Base-by-base conservation (phyloP, 1,140 invertebrate genomes). In the Plectus sambesii region DNA sequence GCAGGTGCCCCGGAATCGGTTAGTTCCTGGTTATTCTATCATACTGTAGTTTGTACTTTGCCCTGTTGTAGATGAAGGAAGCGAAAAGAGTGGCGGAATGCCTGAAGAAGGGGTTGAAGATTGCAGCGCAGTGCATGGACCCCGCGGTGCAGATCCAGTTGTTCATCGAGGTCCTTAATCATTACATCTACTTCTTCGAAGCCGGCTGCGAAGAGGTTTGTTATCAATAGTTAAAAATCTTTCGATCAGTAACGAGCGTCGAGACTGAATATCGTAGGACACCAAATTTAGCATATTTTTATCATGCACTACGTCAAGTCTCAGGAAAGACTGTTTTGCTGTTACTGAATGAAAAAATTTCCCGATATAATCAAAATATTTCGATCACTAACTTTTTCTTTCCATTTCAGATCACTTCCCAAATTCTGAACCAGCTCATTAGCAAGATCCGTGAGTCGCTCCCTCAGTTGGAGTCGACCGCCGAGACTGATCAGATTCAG, bases 101-200 rank as follows among this genome's bases (percentile, higher is more conserved):
- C 71, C 73, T 98, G 43, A 94, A 93, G 70, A 96, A 96, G 72
- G 87, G 85, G 3, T 80, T 87, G 1, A 81, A 86, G 53, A 90
- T 96, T 20, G 87, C 87, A 2, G 87, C 84, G 59, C 89, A 98
- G 59, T 98, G 92, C 60, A 88, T 98, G 84, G 92, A 97, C 72
- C 80, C 80, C n/a, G 83, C 83, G 2, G 88, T 96, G 19, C 88
- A 97, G 74, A 85, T 89, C 5, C 89, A 96, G 67, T 74, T 97
- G 2, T 86, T 89, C 68, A 85, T 92, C 15, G 90, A 96, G 71
- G 77, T 98, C 40, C 73, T 97, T 5, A 92, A 93, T 70, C 80
- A 87, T 61, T 94, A 94, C 70, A 79, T 92, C 29, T 87, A 89
- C 70, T 93, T 94, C 68, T 84, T 84, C 59, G 87, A 93, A 67